Evolutionary conservation across 2,888 invertebrate genomes (phyloP).

Genomic region (Geophilus truncorum): DNA sequence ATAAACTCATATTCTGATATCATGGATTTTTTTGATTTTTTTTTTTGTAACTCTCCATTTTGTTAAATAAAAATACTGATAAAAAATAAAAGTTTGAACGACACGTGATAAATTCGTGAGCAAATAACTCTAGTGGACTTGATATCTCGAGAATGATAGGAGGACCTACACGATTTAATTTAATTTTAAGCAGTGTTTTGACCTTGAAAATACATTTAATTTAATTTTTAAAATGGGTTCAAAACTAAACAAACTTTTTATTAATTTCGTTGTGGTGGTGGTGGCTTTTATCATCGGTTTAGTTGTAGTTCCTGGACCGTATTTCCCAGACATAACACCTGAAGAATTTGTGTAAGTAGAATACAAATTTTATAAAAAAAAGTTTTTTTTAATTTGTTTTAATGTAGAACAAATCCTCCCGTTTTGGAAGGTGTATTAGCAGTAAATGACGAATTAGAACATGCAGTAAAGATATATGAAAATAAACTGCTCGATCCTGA

Average conservation of each 20-base stretch:
- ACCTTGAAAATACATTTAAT: neutral
- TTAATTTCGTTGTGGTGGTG: neutral
- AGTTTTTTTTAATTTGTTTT: neutral
- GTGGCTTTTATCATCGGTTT: neutral
- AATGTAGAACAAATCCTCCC: neutral
- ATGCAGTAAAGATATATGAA: neutral
- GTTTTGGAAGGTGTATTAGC: neutral
- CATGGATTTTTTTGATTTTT: neutral
- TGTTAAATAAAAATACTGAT: neutral
- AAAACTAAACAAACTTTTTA: neutral
- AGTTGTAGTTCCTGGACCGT: neutral
- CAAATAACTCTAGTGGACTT: neutral
- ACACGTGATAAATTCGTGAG: neutral
- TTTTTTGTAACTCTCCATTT: neutral
- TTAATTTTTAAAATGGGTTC: neutral
- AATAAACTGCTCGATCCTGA: neutral
- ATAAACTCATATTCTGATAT: too few species aligned
- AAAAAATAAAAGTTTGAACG: neutral
- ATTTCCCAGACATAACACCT: neutral
- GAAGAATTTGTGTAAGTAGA: neutral
- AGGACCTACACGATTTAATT: too few species aligned
- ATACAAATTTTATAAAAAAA: neutral
- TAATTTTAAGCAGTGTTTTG: too few species aligned
- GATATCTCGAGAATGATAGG: neutral
- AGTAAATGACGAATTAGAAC: neutral